A percentile compares a stretch with the other conserved stretches of the same genome.
Evolutionary conservation across 2,888 invertebrate species (phyloP).

Genomic region (Gortyna flavago): DNA sequence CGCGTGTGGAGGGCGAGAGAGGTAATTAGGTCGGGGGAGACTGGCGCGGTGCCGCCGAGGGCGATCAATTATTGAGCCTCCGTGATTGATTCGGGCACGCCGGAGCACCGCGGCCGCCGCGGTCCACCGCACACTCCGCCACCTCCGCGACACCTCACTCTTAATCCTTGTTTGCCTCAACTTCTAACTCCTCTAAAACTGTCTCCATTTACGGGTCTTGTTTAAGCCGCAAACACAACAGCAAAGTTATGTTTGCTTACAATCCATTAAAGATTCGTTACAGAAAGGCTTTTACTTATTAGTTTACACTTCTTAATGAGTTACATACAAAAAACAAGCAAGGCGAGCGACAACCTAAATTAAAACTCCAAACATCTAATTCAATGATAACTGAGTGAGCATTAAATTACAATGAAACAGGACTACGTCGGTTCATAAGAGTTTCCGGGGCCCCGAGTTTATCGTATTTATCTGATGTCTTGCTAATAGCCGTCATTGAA

Average conservation of each 20-base stretch:
- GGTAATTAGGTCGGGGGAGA: constrained; percentile 87
- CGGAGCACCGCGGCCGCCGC: constrained; percentile 61
- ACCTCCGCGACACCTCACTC: constrained; percentile 67
- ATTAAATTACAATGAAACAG: constrained; percentile 69
- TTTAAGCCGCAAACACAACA: constrained; percentile 49
- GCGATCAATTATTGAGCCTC: constrained; percentile 87
- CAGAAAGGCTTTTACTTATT: constrained; percentile 19
- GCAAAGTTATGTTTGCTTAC: constrained; percentile 33
- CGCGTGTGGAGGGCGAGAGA: constrained; percentile 86
- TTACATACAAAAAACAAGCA: constrained; percentile 13
- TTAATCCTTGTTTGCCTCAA: constrained; percentile 71
- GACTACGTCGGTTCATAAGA: constrained; percentile 74
- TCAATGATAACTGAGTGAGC: constrained; percentile 61
- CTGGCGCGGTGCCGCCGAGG: constrained; percentile 73
- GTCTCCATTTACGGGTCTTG: constrained; percentile 40
- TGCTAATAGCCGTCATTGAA: constrained; percentile 85
- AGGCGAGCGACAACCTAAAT: constrained; percentile 26
- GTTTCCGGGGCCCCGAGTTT: constrained; percentile 79
- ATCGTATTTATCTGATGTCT: constrained; percentile 84
- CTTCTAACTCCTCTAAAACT: constrained; percentile 65
- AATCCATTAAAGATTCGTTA: constrained; percentile 26
- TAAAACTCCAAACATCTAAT: constrained; percentile 54
- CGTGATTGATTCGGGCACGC: constrained; percentile 85
- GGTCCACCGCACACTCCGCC: constrained; percentile 60
- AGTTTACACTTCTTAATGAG: constrained; percentile 20